Evolutionary conservation across 2,888 invertebrate genomes (phyloP).

Genomic region (Drosophila ezoana): DNA sequence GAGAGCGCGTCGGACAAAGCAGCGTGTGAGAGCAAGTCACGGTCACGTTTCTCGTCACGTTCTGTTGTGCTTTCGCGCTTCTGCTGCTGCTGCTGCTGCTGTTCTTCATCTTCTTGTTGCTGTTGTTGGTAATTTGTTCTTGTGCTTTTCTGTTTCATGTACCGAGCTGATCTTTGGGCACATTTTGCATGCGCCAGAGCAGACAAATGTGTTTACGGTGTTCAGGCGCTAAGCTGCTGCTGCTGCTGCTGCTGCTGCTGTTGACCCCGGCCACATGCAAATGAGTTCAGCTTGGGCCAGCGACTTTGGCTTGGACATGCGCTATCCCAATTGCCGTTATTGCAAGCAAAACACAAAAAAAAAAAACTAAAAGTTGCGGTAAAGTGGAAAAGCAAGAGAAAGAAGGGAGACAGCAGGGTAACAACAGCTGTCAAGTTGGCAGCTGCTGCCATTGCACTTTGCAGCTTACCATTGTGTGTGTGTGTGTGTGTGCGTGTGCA

Average conservation of each 20-base stretch:
- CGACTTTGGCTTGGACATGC: slow-evolving; percentile 43
- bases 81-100: slow-evolving; percentile 11
- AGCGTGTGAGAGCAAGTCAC: slow-evolving; percentile 55
- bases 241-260: slow-evolving; percentile 38
- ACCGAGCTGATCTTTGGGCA: slow-evolving; percentile 40
- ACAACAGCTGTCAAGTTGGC: slow-evolving; percentile 51
- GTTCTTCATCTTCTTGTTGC: slow-evolving; percentile 31
- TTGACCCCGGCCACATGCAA: slow-evolving; percentile 70
- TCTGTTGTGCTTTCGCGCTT: slow-evolving; percentile 44
- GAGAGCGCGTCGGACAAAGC: slow-evolving; percentile 18
- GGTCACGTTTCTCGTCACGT: slow-evolving; percentile 78
- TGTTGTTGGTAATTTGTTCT: slow-evolving; percentile 49
- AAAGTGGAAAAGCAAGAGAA: slow-evolving; percentile 34
- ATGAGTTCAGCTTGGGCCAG: slow-evolving; percentile 67
- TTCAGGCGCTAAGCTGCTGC: slow-evolving; percentile 30
- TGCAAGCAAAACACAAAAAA: slow-evolving; percentile 11
- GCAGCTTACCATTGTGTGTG: slow-evolving; percentile 3
- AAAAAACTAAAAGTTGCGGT: slow-evolving; percentile 31
- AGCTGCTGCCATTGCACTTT: slow-evolving; percentile 64
- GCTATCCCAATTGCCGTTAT: slow-evolving; percentile 51
- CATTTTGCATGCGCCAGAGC: slow-evolving; percentile 31
- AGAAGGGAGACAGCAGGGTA: slow-evolving; percentile 20
- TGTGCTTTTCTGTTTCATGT: slow-evolving; percentile 38
- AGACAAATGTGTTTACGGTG: slow-evolving; percentile 7
- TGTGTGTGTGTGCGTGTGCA: background rate